Evolutionary conservation across 2,888 invertebrate species (phyloP).

Genomic region (Ischnus inquisitorius): DNA sequence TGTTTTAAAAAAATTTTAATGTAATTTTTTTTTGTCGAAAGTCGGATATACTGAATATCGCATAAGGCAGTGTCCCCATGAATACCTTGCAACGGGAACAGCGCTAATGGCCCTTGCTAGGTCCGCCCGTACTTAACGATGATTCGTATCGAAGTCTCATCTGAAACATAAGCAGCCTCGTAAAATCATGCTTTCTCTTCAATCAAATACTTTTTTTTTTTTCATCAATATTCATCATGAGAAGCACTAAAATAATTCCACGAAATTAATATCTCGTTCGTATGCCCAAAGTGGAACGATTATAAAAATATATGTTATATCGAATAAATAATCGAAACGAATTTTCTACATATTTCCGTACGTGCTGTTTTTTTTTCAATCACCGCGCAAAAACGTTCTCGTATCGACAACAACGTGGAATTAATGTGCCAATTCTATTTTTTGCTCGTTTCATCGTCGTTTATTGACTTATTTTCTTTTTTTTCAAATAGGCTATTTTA

Average conservation of each 20-base stretch:
- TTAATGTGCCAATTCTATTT: conserved; percentile 21
- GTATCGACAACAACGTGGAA: conserved; percentile 31
- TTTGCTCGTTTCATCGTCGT: background rate
- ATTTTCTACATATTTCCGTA: conserved; percentile 14
- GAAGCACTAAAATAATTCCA: conserved; percentile 52
- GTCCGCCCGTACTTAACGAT: conserved; percentile 83
- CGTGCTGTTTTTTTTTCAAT: conserved; percentile 19
- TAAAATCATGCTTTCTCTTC: conserved; percentile 80
- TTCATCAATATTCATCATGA: conserved; percentile 54
- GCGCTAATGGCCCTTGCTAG: conserved; percentile 83
- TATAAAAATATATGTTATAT: conserved; percentile 2
- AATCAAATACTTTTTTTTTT: conserved; percentile 3
- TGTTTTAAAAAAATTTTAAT: conserved; percentile 35
- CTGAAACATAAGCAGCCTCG: conserved; percentile 85
- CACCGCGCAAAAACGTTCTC: background rate
- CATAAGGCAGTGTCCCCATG: conserved; percentile 84
- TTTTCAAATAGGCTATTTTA: conserved; percentile 25
- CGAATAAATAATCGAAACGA: too few relatives aligned
- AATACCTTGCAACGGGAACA: conserved; percentile 85
- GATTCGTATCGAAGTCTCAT: conserved; percentile 84
- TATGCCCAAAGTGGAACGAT: conserved; percentile 20
- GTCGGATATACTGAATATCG: conserved; percentile 81
- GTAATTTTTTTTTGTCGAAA: conserved; percentile 41
- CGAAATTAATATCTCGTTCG: conserved; percentile 17
- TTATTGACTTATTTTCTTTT: conserved; percentile 3